Evolutionary conservation across 2,888 invertebrate genomes (phyloP).

Genomic region (Timandra comae): DNA sequence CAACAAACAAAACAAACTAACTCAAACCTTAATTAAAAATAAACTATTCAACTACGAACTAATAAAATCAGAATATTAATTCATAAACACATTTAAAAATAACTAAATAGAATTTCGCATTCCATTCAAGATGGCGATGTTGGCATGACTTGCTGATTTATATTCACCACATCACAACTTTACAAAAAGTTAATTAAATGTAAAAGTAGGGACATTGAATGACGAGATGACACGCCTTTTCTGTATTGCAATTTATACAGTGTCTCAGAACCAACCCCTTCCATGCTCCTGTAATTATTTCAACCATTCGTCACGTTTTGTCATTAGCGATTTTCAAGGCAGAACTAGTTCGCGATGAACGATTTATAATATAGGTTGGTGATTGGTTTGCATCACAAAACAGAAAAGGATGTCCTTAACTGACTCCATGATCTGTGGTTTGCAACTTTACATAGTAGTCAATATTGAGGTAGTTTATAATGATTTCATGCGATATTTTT

Average conservation of each 20-base stretch:
- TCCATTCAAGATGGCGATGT: slow-evolving; percentile 2
- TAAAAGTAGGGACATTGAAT: slow-evolving; percentile 54
- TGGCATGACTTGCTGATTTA: slow-evolving; percentile 13
- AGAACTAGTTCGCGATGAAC: no score
- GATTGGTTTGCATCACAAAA: no score
- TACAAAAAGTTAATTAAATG: slow-evolving; percentile 66
- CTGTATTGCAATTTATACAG: slow-evolving; percentile 61
- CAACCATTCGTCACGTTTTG: slow-evolving; percentile 17
- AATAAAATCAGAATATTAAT: no score
- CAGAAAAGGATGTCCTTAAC: no score
- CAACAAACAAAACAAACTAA: no score
- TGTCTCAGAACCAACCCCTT: slow-evolving; percentile 45
- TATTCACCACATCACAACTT: slow-evolving; percentile 14
- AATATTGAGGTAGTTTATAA: no score
- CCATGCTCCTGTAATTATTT: slow-evolving; percentile 49
- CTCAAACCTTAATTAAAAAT: no score
- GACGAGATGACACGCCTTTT: slow-evolving; percentile 53
- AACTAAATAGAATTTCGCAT: slow-evolving; percentile 4
- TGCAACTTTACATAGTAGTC: no score
- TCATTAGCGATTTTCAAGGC: slow-evolving; percentile 12
- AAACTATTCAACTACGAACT: no score
- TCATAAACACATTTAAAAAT: neutral
- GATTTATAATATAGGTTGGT: no score
- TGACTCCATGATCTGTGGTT: no score
- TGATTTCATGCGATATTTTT: no score